phyloP scores from a whole-genome alignment of 2,113 vertebrate genomes.

The Brachyhypopomus gauderio region DNA sequence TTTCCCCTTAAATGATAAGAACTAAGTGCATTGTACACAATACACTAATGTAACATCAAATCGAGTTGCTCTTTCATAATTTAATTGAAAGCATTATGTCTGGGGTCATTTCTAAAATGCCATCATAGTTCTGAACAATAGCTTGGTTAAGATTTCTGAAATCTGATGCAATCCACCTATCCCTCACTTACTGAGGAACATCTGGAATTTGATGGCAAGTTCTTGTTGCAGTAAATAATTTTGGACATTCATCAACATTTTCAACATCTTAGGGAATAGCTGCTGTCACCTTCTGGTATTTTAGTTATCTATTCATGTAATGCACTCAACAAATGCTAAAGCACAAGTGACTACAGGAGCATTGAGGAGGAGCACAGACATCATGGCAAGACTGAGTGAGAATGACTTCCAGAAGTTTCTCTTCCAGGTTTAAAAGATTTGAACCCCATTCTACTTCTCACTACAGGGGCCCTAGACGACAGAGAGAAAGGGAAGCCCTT shows the following conservation, averaged over 20 bases:
- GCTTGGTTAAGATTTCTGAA: not conserved
- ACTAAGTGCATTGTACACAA: not conserved
- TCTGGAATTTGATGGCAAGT: constrained; percentile 25
- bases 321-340: too few species aligned
- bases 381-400: too few species aligned
- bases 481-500: not conserved
- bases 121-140: constrained; percentile 8
- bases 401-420: too few species aligned
- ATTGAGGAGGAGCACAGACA: too few species aligned
- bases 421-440: not conserved
- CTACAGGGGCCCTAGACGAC: not conserved
- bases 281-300: too few species aligned
- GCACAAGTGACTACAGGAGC: too few species aligned
- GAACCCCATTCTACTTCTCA: not conserved
- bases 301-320: too few species aligned
- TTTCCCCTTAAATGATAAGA: not conserved
- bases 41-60: constrained; percentile 9
- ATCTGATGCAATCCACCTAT: constrained; percentile 37
- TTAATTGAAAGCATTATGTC: constrained; percentile 38
- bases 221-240: constrained; percentile 14
- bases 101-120: constrained; percentile 43
- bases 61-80: constrained; percentile 47
- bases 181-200: constrained; percentile 50
- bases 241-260: too few species aligned
- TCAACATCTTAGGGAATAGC: too few species aligned